Evolutionary conservation across 64 coral and sea anemone species (phyloP).

Genomic region (Catalaphyllia jardinei): DNA sequence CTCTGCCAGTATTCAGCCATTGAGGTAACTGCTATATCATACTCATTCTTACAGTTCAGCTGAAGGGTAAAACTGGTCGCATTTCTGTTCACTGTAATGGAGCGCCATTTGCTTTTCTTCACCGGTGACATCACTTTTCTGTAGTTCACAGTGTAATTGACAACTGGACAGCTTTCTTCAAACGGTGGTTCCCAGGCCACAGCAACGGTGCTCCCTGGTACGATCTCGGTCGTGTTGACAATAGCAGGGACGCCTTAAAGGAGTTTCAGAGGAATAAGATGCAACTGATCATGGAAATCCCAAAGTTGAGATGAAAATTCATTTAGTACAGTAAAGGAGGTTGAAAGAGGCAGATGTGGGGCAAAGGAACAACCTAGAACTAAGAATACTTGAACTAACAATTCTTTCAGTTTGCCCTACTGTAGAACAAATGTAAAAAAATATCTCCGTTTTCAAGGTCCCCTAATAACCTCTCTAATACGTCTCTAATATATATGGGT

Average conservation of each 20-base stretch:
- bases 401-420: too few relatives aligned
- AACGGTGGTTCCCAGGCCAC: not conserved
- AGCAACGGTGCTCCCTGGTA: not conserved
- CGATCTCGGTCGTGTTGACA: not conserved
- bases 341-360: too few relatives aligned
- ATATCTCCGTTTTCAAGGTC: too few relatives aligned
- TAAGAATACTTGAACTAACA: too few relatives aligned
- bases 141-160: not conserved
- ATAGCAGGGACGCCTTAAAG: not conserved
- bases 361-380: too few relatives aligned
- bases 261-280: not conserved
- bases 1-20: not conserved
- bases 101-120: not conserved
- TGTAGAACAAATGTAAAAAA: too few relatives aligned
- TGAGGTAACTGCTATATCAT: conserved; percentile 7
- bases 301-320: too few relatives aligned
- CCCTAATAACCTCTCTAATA: too few relatives aligned
- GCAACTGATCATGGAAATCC: too few relatives aligned
- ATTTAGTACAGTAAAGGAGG: too few relatives aligned
- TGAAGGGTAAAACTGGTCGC: not conserved
- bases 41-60: not conserved
- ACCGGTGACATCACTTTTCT: conserved; percentile 1
- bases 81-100: not conserved
- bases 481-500: too few relatives aligned
- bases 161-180: not conserved